Evolutionary conservation across 2,113 vertebrate species (phyloP).

Genomic region (Cyanoliseus patagonus): DNA sequence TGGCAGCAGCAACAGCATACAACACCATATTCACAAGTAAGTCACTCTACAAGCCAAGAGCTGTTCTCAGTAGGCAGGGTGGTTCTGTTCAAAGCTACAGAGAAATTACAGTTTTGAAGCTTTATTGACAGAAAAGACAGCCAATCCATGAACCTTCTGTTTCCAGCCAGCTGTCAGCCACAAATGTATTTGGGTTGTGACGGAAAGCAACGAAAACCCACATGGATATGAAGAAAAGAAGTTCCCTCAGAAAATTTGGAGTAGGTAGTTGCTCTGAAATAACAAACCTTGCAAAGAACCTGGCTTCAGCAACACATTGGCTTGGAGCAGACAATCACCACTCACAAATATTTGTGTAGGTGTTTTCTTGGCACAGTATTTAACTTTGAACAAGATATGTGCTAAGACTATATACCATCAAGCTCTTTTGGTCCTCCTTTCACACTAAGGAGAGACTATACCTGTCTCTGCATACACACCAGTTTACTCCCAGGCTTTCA

Average conservation of each 20-base stretch:
- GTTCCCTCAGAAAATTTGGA: background rate
- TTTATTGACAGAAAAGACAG: background rate
- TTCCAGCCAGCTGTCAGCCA: background rate
- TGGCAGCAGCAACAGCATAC: background rate
- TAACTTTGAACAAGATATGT: rapidly evolving
- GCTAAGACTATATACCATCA: background rate
- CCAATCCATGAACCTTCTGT: background rate
- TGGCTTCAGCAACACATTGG: background rate
- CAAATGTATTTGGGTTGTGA: background rate
- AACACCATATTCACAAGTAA: background rate
- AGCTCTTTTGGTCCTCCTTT: background rate
- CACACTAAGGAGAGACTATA: background rate
- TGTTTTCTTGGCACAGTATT: background rate
- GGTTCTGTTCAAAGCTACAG: background rate
- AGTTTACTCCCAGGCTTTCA: background rate
- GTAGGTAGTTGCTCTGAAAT: background rate
- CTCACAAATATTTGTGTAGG: background rate
- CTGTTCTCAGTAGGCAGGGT: background rate
- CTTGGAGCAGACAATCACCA: background rate
- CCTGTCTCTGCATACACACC: background rate
- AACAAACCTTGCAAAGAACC: background rate
- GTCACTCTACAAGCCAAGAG: background rate
- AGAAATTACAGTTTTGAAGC: background rate
- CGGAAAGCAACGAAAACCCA: background rate
- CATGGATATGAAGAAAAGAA: background rate